Evolutionary conservation across 2,113 vertebrate genomes (phyloP).

Genomic region (Casuarius casuarius): DNA sequence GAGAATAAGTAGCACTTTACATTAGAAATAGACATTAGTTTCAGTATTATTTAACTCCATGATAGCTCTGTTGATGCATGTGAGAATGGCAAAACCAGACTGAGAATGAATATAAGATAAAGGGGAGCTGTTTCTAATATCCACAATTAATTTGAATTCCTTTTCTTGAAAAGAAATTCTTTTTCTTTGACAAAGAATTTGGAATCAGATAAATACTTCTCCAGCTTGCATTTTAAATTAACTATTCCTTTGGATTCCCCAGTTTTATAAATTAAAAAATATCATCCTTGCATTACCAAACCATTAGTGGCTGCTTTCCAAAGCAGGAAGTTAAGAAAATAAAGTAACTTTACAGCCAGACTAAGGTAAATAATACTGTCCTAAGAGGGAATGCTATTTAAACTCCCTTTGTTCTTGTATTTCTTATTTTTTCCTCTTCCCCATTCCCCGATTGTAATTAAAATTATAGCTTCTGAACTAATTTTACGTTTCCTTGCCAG

Average conservation of each 20-base stretch:
- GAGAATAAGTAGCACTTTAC: not conserved
- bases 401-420: slow-evolving; percentile 67
- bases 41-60: not conserved
- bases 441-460: slow-evolving; percentile 26
- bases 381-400: slow-evolving; percentile 65
- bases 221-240: not conserved
- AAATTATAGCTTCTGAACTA: slow-evolving; percentile 39
- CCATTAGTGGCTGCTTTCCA: slow-evolving; percentile 63
- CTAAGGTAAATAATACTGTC: slow-evolving; percentile 67
- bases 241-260: slow-evolving; percentile 12
- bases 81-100: not conserved
- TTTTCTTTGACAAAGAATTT: not conserved
- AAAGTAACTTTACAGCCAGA: slow-evolving; percentile 59
- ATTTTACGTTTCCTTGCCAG: slow-evolving; percentile 34
- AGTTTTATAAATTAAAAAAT: slow-evolving; percentile 2
- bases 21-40: not conserved
- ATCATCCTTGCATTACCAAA: slow-evolving; percentile 17
- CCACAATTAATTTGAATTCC: not conserved
- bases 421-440: slow-evolving; percentile 53
- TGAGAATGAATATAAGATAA: not conserved
- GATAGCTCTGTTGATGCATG: not conserved
- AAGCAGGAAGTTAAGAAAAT: slow-evolving; percentile 70
- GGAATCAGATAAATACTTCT: not conserved
- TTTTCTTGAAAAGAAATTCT: not conserved
- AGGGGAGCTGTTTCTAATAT: not conserved